These are phyloP conservation scores for Ostrea edulis DNA, from an alignment of 1,140 invertebrate genomes.

Conservation along the genomic window DNA sequence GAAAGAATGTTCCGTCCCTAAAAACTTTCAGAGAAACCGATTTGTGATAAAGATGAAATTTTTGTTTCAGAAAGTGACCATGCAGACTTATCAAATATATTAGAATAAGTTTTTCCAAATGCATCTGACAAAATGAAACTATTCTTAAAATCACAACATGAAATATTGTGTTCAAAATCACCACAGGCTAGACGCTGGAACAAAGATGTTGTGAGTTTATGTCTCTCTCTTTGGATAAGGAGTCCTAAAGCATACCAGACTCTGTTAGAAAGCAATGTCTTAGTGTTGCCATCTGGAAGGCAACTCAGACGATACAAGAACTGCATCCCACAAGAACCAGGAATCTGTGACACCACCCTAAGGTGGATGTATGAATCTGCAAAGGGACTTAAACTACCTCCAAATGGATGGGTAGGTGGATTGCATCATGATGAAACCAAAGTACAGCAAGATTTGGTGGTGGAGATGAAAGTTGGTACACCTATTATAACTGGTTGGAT, in stretches of 20 bases:
- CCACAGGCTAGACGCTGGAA: slow-evolving; percentile 44
- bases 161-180: slow-evolving; percentile 23
- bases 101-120: slow-evolving; percentile 39
- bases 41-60: slow-evolving; percentile 24
- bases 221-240: slow-evolving; percentile 29
- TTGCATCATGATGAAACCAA: slow-evolving; percentile 50
- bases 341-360: slow-evolving; percentile 36
- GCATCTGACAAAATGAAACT: too few relatives aligned
- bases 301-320: slow-evolving; percentile 45
- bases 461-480: slow-evolving; percentile 42
- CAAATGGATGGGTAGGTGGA: slow-evolving; percentile 40
- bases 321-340: slow-evolving; percentile 42
- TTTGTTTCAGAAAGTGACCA: slow-evolving; percentile 24
- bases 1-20: background rate
- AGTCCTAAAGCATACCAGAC: slow-evolving; percentile 40
- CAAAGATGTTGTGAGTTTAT: slow-evolving; percentile 41
- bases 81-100: slow-evolving; percentile 18
- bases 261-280: slow-evolving; percentile 44
- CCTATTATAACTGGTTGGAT: slow-evolving; percentile 42
- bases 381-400: slow-evolving; percentile 13
- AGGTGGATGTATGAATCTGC: slow-evolving; percentile 48
- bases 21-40: background rate
- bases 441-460: slow-evolving; percentile 49
- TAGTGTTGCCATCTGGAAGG: slow-evolving; percentile 38
- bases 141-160: slow-evolving; percentile 43